A percentile compares a stretch with the other conserved stretches of the same genome.
These are phyloP conservation scores for Lasiommata megera DNA, from an alignment of 2,888 invertebrate genomes.

Conservation along the genomic window DNA sequence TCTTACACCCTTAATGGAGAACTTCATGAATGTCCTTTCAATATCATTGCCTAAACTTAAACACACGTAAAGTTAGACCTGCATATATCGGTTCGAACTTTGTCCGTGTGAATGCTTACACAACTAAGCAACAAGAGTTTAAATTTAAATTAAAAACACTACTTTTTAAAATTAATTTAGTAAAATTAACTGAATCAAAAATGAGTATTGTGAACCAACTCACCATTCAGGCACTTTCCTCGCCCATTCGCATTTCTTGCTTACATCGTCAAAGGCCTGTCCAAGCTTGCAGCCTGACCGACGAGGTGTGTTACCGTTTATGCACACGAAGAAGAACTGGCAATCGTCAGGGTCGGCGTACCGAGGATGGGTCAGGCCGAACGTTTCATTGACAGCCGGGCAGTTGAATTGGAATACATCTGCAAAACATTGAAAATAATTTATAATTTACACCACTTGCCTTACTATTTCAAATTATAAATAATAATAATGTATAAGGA, in stretches of 20 bases:
- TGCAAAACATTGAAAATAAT: conserved; percentile 40
- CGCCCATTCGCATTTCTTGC: conserved; percentile 91
- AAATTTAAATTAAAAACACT: too few species aligned
- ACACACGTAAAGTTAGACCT: too few species aligned
- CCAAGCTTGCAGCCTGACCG: conserved; percentile 94
- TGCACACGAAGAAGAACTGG: conserved; percentile 95
- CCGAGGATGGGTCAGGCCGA: conserved; percentile 89
- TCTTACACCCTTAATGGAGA: too few species aligned
- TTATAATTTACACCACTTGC: background rate
- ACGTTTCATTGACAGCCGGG: conserved; percentile 87
- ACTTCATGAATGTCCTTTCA: too few species aligned
- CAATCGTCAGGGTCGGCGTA: conserved; percentile 94
- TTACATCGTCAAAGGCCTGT: conserved; percentile 92
- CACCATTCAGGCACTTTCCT: conserved; percentile 95
- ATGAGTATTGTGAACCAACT: conserved; percentile 38
- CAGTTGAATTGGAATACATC: conserved; percentile 93
- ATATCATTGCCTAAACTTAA: too few species aligned
- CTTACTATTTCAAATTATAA: too few species aligned
- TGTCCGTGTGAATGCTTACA: too few species aligned
- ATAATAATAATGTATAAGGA: too few species aligned
- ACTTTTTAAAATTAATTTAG: too few species aligned
- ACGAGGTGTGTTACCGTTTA: conserved; percentile 91
- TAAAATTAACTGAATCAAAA: too few species aligned
- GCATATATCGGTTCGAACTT: too few species aligned
- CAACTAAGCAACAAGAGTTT: too few species aligned